phyloP scores from a whole-genome alignment of 2,888 invertebrate genomes.

The Ethmia dodecea region DNA sequence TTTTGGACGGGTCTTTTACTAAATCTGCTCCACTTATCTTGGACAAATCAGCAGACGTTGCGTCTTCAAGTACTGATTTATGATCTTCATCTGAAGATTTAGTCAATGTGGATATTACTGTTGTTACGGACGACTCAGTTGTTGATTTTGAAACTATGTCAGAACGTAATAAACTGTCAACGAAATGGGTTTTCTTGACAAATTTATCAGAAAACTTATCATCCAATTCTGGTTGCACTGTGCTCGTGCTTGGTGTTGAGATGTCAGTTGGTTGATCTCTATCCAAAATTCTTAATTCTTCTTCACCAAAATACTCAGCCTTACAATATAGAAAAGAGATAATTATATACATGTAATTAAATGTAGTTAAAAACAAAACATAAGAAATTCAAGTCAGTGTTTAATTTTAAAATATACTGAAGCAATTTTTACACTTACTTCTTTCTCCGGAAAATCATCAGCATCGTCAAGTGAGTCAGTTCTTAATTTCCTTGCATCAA shows the following conservation, averaged over 20 bases:
- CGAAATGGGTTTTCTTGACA: conserved; percentile 47
- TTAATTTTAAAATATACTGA: background rate
- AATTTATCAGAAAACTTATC: conserved; percentile 35
- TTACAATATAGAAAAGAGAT: conserved; percentile 22
- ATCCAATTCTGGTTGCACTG: conserved; percentile 26
- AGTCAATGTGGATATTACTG: conserved; percentile 62
- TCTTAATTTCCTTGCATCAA: conserved; percentile 63
- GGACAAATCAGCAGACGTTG: conserved; percentile 66
- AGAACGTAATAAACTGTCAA: conserved; percentile 45
- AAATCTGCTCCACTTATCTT: conserved; percentile 68
- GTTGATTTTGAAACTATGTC: conserved; percentile 67
- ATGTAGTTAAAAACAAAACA: conserved; percentile 2
- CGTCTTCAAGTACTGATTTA: conserved; percentile 65
- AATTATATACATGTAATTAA: conserved; percentile 1
- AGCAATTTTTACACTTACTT: conserved; percentile 33
- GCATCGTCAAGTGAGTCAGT: conserved; percentile 74
- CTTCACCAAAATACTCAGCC: conserved; percentile 59
- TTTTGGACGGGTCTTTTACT: conserved; percentile 63
- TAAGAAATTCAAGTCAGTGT: too few species aligned
- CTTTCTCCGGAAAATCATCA: conserved; percentile 73
- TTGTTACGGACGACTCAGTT: conserved; percentile 69
- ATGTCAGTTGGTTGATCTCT: conserved; percentile 20
- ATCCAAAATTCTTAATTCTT: conserved; percentile 33
- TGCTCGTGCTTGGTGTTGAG: conserved; percentile 32
- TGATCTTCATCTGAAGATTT: conserved; percentile 70